These are phyloP conservation scores for Ranitomeya imitator DNA, from an alignment of 2,113 vertebrate species.

Conservation along the genomic window DNA sequence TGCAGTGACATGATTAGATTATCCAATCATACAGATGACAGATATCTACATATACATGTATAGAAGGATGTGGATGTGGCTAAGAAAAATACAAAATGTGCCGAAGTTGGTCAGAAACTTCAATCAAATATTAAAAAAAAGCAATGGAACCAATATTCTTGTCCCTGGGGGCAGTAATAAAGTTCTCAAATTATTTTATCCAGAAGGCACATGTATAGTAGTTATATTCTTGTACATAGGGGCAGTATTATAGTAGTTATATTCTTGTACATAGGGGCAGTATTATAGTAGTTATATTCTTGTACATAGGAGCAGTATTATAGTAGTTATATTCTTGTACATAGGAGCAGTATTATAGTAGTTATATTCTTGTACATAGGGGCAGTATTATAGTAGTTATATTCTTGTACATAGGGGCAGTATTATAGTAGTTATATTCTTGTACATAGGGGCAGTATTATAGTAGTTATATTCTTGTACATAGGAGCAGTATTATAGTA, in stretches of 20 bases:
- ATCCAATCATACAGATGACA: background rate
- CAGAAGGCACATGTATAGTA: background rate
- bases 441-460: background rate
- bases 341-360: background rate
- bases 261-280: background rate
- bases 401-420: background rate
- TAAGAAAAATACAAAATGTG: background rate
- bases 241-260: background rate
- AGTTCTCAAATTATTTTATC: too few relatives aligned
- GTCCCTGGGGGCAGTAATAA: too few relatives aligned
- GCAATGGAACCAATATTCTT: too few relatives aligned
- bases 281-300: constrained; percentile 1
- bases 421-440: background rate
- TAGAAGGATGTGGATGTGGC: background rate
- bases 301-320: background rate
- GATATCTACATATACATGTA: background rate
- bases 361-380: background rate
- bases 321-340: background rate
- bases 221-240: background rate
- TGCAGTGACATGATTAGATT: background rate
- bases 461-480: background rate
- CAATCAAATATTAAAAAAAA: too few relatives aligned
- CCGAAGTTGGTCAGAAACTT: too few relatives aligned
- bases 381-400: background rate
- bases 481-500: too few relatives aligned